Conservation (phyloP, 92 coral and sea anemone genomes). For the Umimayanthus kanabou region DNA sequence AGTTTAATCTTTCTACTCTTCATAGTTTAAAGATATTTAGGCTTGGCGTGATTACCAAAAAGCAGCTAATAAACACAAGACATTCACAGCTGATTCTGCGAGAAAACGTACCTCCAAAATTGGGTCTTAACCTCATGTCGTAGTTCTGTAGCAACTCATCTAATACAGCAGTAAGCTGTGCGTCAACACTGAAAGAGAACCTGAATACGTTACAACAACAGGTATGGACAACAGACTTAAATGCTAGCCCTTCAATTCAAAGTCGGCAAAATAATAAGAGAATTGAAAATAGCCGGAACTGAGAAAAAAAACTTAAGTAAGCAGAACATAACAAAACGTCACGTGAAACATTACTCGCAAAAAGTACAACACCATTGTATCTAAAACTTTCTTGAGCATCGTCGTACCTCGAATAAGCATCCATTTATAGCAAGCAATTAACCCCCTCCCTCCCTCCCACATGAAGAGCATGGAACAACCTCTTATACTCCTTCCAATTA, state of each 20-base stretch:
- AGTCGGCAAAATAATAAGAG: neutral
- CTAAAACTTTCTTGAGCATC: no score
- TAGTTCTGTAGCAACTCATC: constrained; percentile 71
- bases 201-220: no score
- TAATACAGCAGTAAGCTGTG: constrained; percentile 49
- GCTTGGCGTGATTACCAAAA: neutral
- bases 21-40: no score
- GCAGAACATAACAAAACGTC: no score
- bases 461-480: neutral
- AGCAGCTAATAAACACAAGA: no score
- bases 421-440: neutral
- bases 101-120: constrained; percentile 75
- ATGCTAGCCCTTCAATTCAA: neutral
- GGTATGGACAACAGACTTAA: neutral
- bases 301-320: neutral
- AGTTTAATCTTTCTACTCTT: neutral
- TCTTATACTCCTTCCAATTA: neutral
- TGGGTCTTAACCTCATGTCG: constrained; percentile 85
- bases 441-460: no score
- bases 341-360: no score
- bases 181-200: constrained; percentile 22
- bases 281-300: neutral
- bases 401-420: neutral
- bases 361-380: neutral
- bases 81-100: neutral